Evolutionary conservation across 2,797 vertebrate species (phyloP).

Genomic region (Chloroceryle inda): DNA sequence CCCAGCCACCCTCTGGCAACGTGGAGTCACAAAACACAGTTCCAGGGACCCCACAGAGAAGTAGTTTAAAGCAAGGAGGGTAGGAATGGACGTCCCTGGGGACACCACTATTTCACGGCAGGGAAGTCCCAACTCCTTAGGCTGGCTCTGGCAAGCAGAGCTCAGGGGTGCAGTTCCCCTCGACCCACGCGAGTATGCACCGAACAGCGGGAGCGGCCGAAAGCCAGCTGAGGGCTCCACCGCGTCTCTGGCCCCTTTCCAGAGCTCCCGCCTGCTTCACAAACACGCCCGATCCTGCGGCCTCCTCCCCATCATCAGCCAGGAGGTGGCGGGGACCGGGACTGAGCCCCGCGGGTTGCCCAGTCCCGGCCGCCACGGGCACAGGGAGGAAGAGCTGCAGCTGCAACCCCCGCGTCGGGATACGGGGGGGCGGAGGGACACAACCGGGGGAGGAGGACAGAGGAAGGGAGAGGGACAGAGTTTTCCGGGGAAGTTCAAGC

Average conservation of each 20-base stretch:
- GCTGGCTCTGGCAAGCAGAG: not conserved
- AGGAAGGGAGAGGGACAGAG: not conserved
- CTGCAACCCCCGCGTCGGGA: accelerated
- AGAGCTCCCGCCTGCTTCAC: not conserved
- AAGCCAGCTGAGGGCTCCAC: not conserved
- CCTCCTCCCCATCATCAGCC: too few species aligned
- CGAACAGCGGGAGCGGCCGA: not conserved
- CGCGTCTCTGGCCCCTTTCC: not conserved
- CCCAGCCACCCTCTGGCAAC: accelerated
- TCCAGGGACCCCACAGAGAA: not conserved
- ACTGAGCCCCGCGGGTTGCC: not conserved
- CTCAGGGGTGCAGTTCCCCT: not conserved
- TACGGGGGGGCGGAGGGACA: not conserved
- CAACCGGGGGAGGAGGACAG: accelerated
- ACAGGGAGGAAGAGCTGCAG: not conserved
- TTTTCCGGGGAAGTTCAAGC: not conserved
- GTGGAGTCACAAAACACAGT: not conserved
- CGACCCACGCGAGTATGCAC: not conserved
- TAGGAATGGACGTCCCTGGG: not conserved
- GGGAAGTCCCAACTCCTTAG: not conserved
- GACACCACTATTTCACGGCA: accelerated
- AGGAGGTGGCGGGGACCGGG: not conserved
- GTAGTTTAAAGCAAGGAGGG: not conserved
- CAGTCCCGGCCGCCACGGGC: accelerated
- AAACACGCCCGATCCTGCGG: not conserved